Conservation (phyloP, 2,113 vertebrate species). For the Sialia sialis region DNA sequence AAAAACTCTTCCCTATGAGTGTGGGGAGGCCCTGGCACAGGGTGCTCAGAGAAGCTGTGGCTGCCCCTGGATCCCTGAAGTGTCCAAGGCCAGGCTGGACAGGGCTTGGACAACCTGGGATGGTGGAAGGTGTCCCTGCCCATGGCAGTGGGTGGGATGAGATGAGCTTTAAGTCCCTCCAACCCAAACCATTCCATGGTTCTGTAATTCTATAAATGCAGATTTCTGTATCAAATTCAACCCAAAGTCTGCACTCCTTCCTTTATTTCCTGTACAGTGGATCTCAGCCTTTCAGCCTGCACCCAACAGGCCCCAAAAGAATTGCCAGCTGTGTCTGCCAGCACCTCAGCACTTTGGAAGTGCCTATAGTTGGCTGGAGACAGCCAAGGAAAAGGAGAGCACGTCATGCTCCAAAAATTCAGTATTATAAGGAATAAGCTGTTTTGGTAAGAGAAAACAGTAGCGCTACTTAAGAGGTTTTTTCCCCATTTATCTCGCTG, state of each 20-base stretch:
- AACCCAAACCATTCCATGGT: not conserved
- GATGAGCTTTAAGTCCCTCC: not conserved
- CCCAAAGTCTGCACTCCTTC: not conserved
- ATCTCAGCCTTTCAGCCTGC: not conserved
- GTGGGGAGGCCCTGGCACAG: not conserved
- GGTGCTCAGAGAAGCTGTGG: not conserved
- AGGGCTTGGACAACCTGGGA: accelerated
- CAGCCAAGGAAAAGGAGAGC: not conserved
- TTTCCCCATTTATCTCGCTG: not conserved
- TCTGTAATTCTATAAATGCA: not conserved
- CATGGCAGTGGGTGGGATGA: accelerated
- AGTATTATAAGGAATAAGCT: not conserved
- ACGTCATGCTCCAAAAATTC: not conserved
- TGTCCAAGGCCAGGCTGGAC: accelerated
- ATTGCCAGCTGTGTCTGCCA: not conserved
- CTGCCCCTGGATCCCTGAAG: not conserved
- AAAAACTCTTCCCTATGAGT: accelerated
- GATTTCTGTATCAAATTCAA: not conserved
- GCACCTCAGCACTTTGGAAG: not conserved
- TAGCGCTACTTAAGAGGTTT: not conserved
- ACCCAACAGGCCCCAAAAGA: not conserved
- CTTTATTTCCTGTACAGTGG: not conserved
- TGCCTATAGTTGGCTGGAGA: not conserved
- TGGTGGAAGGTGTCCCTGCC: not conserved
- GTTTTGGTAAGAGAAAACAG: not conserved